Base-by-base conservation (phyloP, 2,113 vertebrate genomes). In the Lophius piscatorius region DNA sequence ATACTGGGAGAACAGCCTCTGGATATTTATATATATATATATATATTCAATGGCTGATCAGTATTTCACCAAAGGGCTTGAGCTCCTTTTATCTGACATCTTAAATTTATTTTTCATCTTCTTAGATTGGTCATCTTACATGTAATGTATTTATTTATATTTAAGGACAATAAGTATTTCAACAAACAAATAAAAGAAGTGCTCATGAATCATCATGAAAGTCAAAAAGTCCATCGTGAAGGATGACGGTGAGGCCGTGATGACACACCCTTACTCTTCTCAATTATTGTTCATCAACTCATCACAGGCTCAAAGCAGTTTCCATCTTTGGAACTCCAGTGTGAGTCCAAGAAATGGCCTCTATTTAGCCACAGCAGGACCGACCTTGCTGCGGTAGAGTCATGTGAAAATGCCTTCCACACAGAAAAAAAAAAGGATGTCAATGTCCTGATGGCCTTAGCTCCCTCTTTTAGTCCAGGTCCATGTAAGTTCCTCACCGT, bases 151-250 rank as follows among this genome's bases (percentile, higher is more conserved):
- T 83, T 89, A 85, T 88, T 82, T 88, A 45, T n/a, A 26, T 89
- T 78, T 88, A 89, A 84, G 70, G 83, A 85, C 29, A 3, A 24
- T n/a, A 26, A 24, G 87, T 87, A 79, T 88, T 78, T 88, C 88
- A 84, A 72, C 83, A 86, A 83, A 89, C 84, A 85, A 81, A 78
- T 65, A 48, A 84, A 88, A 91, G 46, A 70, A 63, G 80, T 81
- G 86, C 73, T 70, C 51, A 88, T 90, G 83, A 84, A 87, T 88
- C 75, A 84, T 90, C 87, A 76, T 57, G 64, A 81, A 78, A 61
- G 51, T 80, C 58, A 59, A 78, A 55, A 56, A 44, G 76, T 84
- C 72, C 45, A 17, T 73, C 18, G 11, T 38, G 31, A 60, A 52
- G 39, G 61, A 62, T 67, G 61, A 60, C 34, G 34, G 38, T 41